Base-by-base conservation (phyloP, 2,888 invertebrate genomes). In the Theodoxus fluviatilis region DNA sequence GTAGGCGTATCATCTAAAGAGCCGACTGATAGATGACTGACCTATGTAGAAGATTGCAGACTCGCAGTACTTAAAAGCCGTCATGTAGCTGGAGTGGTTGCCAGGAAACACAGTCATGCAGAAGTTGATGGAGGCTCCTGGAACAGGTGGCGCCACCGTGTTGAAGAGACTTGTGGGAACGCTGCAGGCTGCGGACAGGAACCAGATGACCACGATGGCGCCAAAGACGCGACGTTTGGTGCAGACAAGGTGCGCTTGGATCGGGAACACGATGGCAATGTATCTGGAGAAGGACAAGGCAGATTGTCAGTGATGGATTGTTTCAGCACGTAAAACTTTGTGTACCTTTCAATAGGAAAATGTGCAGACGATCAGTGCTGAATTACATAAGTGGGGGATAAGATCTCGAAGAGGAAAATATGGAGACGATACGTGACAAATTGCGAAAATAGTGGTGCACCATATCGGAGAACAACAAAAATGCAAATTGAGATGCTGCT, bases 241-340 rank as follows among this genome's bases (percentile, higher is more conserved):
- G 75, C 87, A 87, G 67, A 85, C 70, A 37, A 87, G 80, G 77
- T 87, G 87, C 1, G 87, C 87, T 71, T 84, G 82, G 69, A 88
- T 84, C 3, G 87, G 87, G 69, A 86, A 85, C 18, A 88, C 83
- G 12, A 87, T 87, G 68, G 87, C 88, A n/a, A 87, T 82, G 76
- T 87, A 88, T 71, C 88, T 88, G 82, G 37, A 82, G 80, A 35
- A 57, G 67, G 47, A 64, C 68, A 73, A 57, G 31, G 38, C 12
- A 33, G n/a, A n/a, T n/a, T n/a, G n/a, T n/a, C n/a, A n/a, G n/a
- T n/a, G n/a, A n/a, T n/a, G n/a, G n/a, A n/a, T n/a, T n/a, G n/a
- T n/a, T n/a, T n/a, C n/a, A n/a, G n/a, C n/a, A n/a, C n/a, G n/a
- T n/a, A n/a, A n/a, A n/a, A n/a, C n/a, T n/a, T n/a, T n/a, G n/a